Base-by-base conservation (phyloP, 2,113 vertebrate genomes). In the Aepyceros melampus region DNA sequence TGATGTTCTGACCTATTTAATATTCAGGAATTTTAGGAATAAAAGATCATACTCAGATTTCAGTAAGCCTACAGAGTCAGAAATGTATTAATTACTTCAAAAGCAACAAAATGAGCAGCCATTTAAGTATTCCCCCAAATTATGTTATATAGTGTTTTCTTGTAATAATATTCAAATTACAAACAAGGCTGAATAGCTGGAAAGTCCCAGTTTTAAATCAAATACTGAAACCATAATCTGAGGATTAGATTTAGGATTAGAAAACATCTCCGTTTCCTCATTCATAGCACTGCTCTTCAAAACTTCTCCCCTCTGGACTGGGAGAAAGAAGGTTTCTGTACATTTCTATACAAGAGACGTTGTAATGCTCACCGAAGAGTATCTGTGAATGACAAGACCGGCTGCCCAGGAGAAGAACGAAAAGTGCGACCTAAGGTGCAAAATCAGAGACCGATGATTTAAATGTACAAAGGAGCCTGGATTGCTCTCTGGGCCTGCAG, bases 11-110 rank as follows among this genome's bases (percentile, higher is more conserved):
- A 62, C 93, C 36, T 93, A 64, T 19, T 81, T 93, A 86, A 56
- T 86, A 71, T 74, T 97, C 45, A 97, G 29, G 36, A 95, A 87
- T 87, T 91, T 96, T 45, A 93, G 87, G 56, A 96, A 96, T 90
- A 67, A 92, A 84, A 78, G 6, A 49, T 71, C 56, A 95, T 45
- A 51, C 16, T 91, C 67, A 78, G 82, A 94, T 91, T 93, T 86
- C 31, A 82, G 82, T 76, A 92, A 89, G 83, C 9, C 4, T 87
- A 78, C 1, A 87, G 64, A 27, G 45, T 87, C 55, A 82, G 33
- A 33, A 93, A 58, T 53, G 71, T 81, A 87, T 94, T 87, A 93
- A 86, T 40, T 92, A 92, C 27, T 79, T 91, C 36, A 93, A 95
- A 88, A 76, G 21, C 71, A 92, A 94, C 55, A 71, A 88, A 91